Conservation (phyloP, 2,113 vertebrate genomes). For the Megaceryle maxima region DNA sequence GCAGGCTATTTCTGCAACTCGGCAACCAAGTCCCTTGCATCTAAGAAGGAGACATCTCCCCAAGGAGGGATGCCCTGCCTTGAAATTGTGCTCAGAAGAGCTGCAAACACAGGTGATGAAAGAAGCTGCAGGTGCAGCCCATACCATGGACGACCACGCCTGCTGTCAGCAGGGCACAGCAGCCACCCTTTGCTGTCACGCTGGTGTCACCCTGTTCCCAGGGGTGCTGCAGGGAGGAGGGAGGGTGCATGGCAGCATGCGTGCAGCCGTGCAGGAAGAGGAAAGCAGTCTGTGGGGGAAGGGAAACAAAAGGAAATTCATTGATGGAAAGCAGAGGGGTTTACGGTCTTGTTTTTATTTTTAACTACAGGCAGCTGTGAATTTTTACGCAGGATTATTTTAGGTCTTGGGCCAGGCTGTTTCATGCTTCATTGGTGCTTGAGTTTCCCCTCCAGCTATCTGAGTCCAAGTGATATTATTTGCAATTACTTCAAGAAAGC, state of each 20-base stretch:
- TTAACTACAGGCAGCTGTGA: neutral
- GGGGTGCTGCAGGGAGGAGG: fast-evolving
- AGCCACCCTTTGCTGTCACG: fast-evolving
- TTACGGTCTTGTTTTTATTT: slow-evolving; percentile 29
- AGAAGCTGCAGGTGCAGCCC: fast-evolving
- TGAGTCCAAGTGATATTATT: slow-evolving; percentile 47
- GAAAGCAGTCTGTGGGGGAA: neutral
- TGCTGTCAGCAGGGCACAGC: fast-evolving
- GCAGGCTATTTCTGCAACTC: neutral
- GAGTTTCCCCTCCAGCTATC: slow-evolving; percentile 25
- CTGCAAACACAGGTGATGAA: neutral
- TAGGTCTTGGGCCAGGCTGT: neutral
- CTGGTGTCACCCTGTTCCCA: fast-evolving
- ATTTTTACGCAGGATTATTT: slow-evolving; percentile 37
- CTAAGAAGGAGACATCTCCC: neutral
- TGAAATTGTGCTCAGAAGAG: fast-evolving
- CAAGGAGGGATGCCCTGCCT: neutral
- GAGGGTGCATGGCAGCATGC: neutral
- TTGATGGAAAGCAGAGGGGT: neutral
- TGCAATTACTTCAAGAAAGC: slow-evolving; percentile 52
- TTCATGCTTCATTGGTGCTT: neutral
- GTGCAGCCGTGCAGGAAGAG: neutral
- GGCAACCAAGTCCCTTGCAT: fast-evolving
- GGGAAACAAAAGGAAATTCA: slow-evolving; percentile 3
- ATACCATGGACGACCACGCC: fast-evolving